Conservation (phyloP, 2,797 vertebrate species). For the Melanotaenia trifasciata region DNA sequence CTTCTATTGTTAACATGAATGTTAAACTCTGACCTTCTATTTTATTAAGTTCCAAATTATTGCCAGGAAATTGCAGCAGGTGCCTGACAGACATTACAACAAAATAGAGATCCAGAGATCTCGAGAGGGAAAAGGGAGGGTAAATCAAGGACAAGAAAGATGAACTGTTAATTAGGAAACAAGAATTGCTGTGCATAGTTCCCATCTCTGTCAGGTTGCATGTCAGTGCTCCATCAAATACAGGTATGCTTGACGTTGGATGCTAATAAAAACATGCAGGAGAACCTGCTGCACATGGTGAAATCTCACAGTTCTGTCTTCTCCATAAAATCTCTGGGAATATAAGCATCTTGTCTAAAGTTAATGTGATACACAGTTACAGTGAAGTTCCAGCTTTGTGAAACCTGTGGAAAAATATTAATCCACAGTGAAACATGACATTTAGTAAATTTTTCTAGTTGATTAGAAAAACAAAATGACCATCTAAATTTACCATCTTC, state of each 20-base stretch:
- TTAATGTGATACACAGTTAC: not conserved
- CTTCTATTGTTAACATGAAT: not conserved
- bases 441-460: not conserved
- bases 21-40: not conserved
- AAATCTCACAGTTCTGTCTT: not conserved
- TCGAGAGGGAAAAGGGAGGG: not conserved
- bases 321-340: not conserved
- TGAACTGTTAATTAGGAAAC: not conserved
- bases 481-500: too few species aligned
- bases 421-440: not conserved
- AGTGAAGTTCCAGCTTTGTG: not conserved
- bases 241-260: not conserved
- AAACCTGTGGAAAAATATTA: not conserved
- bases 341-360: not conserved
- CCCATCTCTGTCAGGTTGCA: not conserved
- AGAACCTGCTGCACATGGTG: not conserved
- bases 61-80: not conserved
- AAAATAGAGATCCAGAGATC: not conserved
- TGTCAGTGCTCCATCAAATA: not conserved
- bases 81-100: not conserved
- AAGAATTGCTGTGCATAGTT: not conserved
- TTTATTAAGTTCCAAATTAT: not conserved
- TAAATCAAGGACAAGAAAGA: not conserved
- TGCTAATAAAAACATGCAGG: not conserved
- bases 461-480: too few species aligned